Evolutionary conservation across 2,113 vertebrate species (phyloP), one percentile per base, ranked within the genome.

Genomic region (Prinia subflava): DNA sequence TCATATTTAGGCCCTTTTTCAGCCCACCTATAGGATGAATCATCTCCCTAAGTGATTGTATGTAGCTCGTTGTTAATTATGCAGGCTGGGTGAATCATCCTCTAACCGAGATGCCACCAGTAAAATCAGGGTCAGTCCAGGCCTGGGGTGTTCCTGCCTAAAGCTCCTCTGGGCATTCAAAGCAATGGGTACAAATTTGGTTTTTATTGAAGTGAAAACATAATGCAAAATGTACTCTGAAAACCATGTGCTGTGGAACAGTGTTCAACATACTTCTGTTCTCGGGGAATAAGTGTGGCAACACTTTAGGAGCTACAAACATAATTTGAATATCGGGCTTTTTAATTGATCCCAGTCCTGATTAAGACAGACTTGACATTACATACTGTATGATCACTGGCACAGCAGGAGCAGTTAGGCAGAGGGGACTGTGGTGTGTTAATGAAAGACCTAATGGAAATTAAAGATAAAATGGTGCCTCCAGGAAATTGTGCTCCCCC

Each of bases 391-490:
- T 76, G 91, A 94, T 95, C 83, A 42, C 44, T 82, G 67, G 46
- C 91, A 83, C 91, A 94, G 83, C 87, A 94, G 87, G 89, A 62
- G 81, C 65, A 71, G 65, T 39, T 62, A 82, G 80, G 27, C 89
- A 81, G 82, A 81, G 44, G 52, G 52, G 70, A 59, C 24, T 68
- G 79, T 46, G 44, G 60, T 57, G 52, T 89, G 37, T 37, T 96
- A 90, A 70, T 83, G 79, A 88, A 94, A 93, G 75, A 41, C n/a
- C 84, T 85, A 73, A 87, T 62, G 70, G 85, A 96, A 96, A 94
- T 94, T 84, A 83, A 94, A 96, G 95, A 85, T 74, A 74, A 90
- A 87, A 68, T n/a, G 37, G 79, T 96, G 83, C 85, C 82, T 95
- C 62, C 81, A 91, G 52, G 84, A 94, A 78, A 81, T 94, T 64